These are phyloP conservation scores for Oreortyx pictus DNA, from an alignment of 2,797 vertebrate genomes.

Conservation along the genomic window DNA sequence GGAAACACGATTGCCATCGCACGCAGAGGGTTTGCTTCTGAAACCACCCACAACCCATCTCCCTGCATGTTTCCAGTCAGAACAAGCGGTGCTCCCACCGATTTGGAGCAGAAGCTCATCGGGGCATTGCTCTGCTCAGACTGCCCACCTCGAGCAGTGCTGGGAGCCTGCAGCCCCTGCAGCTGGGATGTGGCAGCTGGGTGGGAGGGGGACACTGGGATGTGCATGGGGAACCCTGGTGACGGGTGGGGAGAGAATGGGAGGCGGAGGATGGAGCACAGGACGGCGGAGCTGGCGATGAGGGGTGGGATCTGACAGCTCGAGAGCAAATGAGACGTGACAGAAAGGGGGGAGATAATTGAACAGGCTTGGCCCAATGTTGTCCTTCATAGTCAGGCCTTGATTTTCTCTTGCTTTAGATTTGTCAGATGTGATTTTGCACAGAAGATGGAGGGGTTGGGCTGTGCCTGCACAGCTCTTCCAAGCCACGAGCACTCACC, in stretches of 20 bases:
- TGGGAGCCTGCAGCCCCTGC: not conserved
- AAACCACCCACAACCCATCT: slow-evolving; percentile 26
- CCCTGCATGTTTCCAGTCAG: slow-evolving; percentile 17
- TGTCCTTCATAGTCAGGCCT: slow-evolving; percentile 66
- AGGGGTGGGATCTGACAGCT: slow-evolving; percentile 45
- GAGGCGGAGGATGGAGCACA: not conserved
- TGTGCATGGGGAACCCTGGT: not conserved
- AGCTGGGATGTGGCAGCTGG: not conserved
- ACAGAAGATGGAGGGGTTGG: not conserved
- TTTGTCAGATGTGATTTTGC: slow-evolving; percentile 71
- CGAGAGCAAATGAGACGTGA: slow-evolving; percentile 57
- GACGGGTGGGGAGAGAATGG: not conserved
- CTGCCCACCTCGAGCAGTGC: not conserved
- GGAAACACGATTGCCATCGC: not conserved
- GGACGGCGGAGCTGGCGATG: not conserved
- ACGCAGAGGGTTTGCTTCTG: not conserved
- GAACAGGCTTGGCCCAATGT: slow-evolving; percentile 60
- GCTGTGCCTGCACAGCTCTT: slow-evolving; percentile 11
- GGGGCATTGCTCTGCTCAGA: not conserved
- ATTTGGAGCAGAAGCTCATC: not conserved
- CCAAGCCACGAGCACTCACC: not conserved
- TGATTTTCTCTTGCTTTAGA: slow-evolving; percentile 57
- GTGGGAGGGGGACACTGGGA: not conserved
- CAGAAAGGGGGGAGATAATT: slow-evolving; percentile 61
- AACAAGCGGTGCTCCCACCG: not conserved